Evolutionary conservation across 2,888 invertebrate species (phyloP), one percentile per base, ranked within the genome.

Genomic region (Neoscelio sp.): DNA sequence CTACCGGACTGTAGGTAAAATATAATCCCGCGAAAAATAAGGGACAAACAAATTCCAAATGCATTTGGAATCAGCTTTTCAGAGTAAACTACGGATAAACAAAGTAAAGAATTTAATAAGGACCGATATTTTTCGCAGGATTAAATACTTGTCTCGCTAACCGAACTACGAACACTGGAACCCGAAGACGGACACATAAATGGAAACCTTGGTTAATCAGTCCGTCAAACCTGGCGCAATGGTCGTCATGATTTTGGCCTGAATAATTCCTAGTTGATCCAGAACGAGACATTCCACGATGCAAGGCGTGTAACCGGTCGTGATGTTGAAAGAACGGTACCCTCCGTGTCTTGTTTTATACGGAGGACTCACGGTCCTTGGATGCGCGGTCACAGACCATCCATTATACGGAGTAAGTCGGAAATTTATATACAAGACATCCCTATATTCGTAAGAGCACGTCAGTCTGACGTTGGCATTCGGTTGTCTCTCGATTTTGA

Each of bases 371-470:
- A 83, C 80, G 1, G 30, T 44, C 20, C 18, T 33, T 23, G 75
- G 65, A 42, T 35, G 60, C 17, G 86, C 84, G 56, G 85, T 87
- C 54, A 88, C 15, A 1, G 85, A 83, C 17, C 78, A 48, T 13
- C 81, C 83, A 50, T 82, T 54, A 76, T 79, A 81, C 28, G 84
- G 75, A 23, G 82, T 82, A 68, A 90, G 87, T 82, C 87, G 85
- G 82, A 92, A 91, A 80, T 89, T 85, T 82, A 92, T 91, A 78
- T 88, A 84, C 83, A 91, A 85, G 46, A 75, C 80, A 44, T 90
- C 89, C 56, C 85, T 82, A 82, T 91, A 91, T 71, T 90, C 86
- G 87, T 92, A 93, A 75, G 91, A 91, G 89, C 93, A 93, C 76
- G 88, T 90, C 85, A 93, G 91, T 76, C 83, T 83, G 73, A 92